Base-by-base conservation (phyloP, 1,140 invertebrate species). In the Drosophila pseudoananassae region DNA sequence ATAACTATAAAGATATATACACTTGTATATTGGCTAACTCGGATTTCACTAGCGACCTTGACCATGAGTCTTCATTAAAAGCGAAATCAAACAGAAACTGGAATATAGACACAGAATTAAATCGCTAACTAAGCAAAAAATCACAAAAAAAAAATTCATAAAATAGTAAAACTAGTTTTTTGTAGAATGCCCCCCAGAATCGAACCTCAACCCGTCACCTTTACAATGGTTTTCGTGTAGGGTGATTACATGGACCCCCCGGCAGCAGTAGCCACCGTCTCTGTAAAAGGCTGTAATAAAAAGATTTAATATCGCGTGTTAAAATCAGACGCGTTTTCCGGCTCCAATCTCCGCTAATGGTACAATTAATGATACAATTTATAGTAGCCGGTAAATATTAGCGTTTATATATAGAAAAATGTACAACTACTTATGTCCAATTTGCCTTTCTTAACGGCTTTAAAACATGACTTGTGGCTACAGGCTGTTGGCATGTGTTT, bases 11-110 rank as follows among this genome's bases (percentile, higher is more conserved):
- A 43, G 7, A 20, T 46, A 20, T 20, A 46, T 23, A 46, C 15
- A n/a, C 25, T 27, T 27, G 25, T 17, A 45, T n/a, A 74, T 60
- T 76, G 73, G 58, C 36, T 45, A 59, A 25, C 8, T 60, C 46
- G 46, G 46, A 17, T 45, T 25, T 64, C 17, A 31, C 29, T 10
- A n/a, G 14, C 46, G 77, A 82, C 82, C 82, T 87, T 87, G 82
- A 64, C 82, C 82, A 81, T 87, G 82, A 85, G 66, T 85, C 73
- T 87, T 83, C 73, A 74, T 52, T 68, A 72, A 76, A 65, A 69
- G 72, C 33, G 61, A 69, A 74, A 63, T 58, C 63, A 63, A 58
- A 53, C 36, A 53, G 60, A 66, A 78, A 72, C 60, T 72, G 61
- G 43, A 46, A 14, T 43, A 60, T 58, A 61, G 17, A 38, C 57